Percentiles rank a stretch among this genome's conserved stretches.
Conservation (phyloP, 2,888 invertebrate species). For the Yponomeuta evonymella region DNA sequence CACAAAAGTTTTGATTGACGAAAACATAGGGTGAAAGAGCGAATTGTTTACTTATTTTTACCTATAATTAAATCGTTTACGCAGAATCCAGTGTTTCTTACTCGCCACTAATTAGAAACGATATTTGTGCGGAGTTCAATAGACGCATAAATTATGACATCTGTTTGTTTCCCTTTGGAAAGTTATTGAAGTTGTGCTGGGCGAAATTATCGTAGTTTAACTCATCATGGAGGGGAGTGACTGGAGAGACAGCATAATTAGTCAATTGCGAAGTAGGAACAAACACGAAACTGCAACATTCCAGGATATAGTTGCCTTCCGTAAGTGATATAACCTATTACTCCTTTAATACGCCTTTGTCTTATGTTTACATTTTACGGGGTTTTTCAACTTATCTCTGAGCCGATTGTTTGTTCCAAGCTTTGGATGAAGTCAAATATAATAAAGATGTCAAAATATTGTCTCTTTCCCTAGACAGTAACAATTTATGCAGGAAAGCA, state of each 20-base stretch:
- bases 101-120: neutral
- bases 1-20: constrained; percentile 13
- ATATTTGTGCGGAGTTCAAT: neutral
- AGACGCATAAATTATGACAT: constrained; percentile 42
- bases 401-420: neutral
- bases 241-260: constrained; percentile 84
- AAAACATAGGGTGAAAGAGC: neutral
- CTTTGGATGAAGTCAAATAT: neutral
- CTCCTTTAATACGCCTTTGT: constrained; percentile 25
- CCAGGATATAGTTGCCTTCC: constrained; percentile 86
- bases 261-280: constrained; percentile 83
- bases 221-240: constrained; percentile 62
- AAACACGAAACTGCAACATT: constrained; percentile 84
- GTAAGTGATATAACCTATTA: constrained; percentile 78
- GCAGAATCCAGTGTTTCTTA: neutral
- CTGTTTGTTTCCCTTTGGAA: constrained; percentile 58
- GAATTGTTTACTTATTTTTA: constrained; percentile 11
- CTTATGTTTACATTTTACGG: constrained; percentile 28
- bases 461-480: neutral
- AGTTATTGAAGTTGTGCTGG: constrained; percentile 26
- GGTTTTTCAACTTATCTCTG: constrained; percentile 8
- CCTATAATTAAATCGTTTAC: neutral
- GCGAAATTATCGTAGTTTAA: constrained; percentile 34
- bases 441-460: neutral
- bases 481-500: neutral